A percentile compares a stretch with the other conserved stretches of the same genome.
These are phyloP conservation scores for Muscina levida DNA, from an alignment of 2,888 invertebrate genomes.

Conservation along the genomic window DNA sequence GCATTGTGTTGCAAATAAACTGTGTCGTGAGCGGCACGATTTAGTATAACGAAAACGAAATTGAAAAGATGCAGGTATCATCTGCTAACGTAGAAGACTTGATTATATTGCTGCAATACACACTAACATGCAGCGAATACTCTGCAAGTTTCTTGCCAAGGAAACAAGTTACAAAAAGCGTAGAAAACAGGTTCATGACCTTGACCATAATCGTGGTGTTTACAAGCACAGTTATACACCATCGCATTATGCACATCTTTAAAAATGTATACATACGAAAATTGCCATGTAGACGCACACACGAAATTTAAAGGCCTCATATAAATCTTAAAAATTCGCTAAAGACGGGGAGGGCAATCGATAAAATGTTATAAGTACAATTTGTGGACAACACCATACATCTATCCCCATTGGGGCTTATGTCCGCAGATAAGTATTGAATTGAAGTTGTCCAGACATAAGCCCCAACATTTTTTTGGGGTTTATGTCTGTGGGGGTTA, in stretches of 20 bases:
- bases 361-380: too few species aligned
- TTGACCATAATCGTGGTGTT: conserved; percentile 66
- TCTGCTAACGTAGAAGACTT: conserved; percentile 12
- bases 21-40: conserved; percentile 28
- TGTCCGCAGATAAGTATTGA: too few species aligned
- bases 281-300: too few species aligned
- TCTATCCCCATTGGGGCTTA: too few species aligned
- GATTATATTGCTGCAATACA: conserved; percentile 7
- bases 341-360: too few species aligned
- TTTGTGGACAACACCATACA: too few species aligned
- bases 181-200: conserved; percentile 67
- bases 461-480: too few species aligned
- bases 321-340: too few species aligned
- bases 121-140: not conserved
- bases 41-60: conserved; percentile 14
- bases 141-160: not conserved
- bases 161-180: conserved; percentile 26
- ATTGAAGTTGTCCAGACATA: too few species aligned
- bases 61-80: not conserved
- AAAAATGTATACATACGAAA: too few species aligned
- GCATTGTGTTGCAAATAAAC: conserved; percentile 25
- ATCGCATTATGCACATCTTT: not conserved
- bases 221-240: conserved; percentile 24
- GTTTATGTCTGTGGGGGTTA: too few species aligned
- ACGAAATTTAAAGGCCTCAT: too few species aligned